Percentiles rank a stretch among this genome's conserved stretches.
Conservation (phyloP, 2,797 vertebrate species). For the Anomalospiza imberbis region DNA sequence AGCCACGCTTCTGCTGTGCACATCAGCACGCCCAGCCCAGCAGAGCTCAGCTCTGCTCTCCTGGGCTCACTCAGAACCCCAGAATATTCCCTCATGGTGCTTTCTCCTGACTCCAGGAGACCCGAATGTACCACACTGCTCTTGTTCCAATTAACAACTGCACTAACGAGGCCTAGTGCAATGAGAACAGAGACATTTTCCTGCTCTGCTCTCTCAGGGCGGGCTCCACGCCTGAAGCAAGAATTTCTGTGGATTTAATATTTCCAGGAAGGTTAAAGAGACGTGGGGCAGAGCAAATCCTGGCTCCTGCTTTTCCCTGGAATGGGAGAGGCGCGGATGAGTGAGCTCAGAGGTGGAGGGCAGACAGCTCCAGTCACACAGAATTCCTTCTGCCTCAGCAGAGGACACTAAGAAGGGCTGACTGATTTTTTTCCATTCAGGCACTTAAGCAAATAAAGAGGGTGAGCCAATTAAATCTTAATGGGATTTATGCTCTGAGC, state of each 20-base stretch:
- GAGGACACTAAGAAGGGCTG: neutral
- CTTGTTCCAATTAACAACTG: neutral
- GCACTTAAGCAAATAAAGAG: neutral
- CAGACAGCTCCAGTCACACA: neutral
- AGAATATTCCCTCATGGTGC: neutral
- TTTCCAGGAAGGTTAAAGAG: neutral
- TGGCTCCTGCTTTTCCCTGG: neutral
- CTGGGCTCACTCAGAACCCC: neutral
- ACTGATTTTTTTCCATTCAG: neutral
- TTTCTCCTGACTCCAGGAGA: neutral
- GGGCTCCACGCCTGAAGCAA: neutral
- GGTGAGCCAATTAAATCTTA: neutral
- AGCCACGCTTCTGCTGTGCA: neutral
- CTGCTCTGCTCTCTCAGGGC: neutral
- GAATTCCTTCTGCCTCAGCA: constrained; percentile 3
- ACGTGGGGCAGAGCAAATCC: neutral
- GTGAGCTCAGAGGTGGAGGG: neutral
- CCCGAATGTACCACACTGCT: rapidly evolving
- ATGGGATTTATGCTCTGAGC: neutral
- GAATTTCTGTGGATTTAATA: neutral
- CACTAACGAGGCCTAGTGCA: neutral
- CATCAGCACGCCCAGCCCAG: neutral
- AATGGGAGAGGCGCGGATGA: neutral
- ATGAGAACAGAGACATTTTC: neutral
- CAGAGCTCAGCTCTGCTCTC: neutral